phyloP scores from a whole-genome alignment of 2,888 invertebrate genomes.

The Ophion obscuratus region DNA sequence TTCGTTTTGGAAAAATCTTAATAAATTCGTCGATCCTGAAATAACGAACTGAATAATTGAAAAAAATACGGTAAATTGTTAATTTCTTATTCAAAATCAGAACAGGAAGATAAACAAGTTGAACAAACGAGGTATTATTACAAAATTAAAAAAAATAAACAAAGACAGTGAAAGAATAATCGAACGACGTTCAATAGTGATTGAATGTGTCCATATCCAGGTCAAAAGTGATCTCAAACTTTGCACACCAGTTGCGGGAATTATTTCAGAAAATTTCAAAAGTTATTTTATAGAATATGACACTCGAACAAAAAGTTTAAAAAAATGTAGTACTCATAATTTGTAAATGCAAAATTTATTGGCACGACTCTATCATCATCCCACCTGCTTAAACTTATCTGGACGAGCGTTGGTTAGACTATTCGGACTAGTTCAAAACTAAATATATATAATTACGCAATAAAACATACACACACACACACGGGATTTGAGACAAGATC shows the following conservation, averaged over 20 bases:
- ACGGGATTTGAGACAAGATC: conserved; percentile 1
- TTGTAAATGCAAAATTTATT: conserved; percentile 49
- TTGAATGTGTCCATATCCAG: conserved; percentile 9
- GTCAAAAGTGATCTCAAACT: conserved; percentile 35
- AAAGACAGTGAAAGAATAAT: neutral
- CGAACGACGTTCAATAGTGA: neutral
- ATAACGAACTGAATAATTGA: too few species aligned
- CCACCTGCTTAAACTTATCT: neutral
- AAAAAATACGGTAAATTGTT: neutral
- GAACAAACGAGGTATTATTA: neutral
- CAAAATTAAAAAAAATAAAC: neutral
- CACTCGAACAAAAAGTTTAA: neutral
- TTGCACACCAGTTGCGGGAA: neutral
- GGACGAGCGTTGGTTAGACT: conserved; percentile 48
- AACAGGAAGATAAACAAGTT: too few species aligned
- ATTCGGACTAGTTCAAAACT: conserved; percentile 35
- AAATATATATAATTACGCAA: conserved; percentile 53
- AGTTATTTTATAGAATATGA: conserved; percentile 34
- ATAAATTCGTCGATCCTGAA: neutral
- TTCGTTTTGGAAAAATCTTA: neutral
- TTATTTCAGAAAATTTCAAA: conserved; percentile 20
- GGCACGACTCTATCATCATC: conserved; percentile 43
- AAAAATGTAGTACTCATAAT: conserved; percentile 36
- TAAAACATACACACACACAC: conserved; percentile 5
- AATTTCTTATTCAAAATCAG: neutral